Evolutionary conservation across 2,888 invertebrate species (phyloP).

Genomic region (Teinopalpus imperialis): DNA sequence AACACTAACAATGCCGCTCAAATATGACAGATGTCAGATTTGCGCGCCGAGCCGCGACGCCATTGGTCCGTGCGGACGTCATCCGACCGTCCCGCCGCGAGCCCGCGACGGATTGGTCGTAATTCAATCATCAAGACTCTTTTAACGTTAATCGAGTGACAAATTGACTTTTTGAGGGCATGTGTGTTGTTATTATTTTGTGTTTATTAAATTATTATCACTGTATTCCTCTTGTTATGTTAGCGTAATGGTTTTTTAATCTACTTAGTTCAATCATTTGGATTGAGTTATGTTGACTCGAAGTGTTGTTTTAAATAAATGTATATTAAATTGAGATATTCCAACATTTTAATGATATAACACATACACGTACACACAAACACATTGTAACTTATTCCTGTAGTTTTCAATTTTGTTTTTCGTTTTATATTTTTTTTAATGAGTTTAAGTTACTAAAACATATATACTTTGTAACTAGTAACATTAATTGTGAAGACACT

Average conservation of each 20-base stretch:
- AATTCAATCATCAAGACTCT: slow-evolving; percentile 60
- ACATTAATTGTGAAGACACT: too few species aligned
- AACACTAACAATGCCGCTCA: slow-evolving; percentile 55
- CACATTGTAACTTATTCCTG: too few species aligned
- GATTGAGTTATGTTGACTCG: too few species aligned
- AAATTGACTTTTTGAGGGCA: slow-evolving; percentile 52
- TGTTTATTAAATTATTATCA: slow-evolving; percentile 22
- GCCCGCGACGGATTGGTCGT: slow-evolving; percentile 52
- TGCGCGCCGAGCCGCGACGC: slow-evolving; percentile 40
- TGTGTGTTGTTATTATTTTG: slow-evolving; percentile 49
- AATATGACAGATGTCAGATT: slow-evolving; percentile 76
- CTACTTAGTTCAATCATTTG: neutral
- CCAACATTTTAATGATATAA: too few species aligned
- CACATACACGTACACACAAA: too few species aligned
- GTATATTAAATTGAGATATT: too few species aligned
- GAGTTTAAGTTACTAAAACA: too few species aligned
- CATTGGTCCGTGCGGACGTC: slow-evolving; percentile 50
- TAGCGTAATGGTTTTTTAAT: slow-evolving; percentile 9
- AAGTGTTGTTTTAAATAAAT: too few species aligned
- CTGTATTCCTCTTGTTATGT: slow-evolving; percentile 9
- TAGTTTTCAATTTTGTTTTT: too few species aligned
- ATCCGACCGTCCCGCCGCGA: slow-evolving; percentile 42
- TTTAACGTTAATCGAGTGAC: slow-evolving; percentile 61
- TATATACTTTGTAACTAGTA: too few species aligned
- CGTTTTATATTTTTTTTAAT: too few species aligned